phyloP scores from a whole-genome alignment of 2,113 vertebrate genomes.

The Benitochromis conjunctus region DNA sequence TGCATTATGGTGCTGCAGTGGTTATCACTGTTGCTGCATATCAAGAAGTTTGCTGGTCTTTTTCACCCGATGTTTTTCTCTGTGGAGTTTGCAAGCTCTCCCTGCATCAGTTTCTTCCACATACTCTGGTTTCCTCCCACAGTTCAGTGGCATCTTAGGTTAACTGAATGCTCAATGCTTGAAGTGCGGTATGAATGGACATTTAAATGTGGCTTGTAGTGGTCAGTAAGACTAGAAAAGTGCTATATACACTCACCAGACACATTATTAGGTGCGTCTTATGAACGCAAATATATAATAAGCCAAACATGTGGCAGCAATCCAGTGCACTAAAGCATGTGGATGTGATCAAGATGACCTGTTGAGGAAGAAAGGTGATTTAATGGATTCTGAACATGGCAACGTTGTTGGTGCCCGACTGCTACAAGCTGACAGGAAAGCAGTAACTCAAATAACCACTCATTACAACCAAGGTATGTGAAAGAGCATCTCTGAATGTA shows the following conservation, averaged over 20 bases:
- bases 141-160: not conserved
- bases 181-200: not conserved
- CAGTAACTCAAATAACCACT: not conserved
- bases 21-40: not conserved
- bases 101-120: accelerated
- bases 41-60: not conserved
- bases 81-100: not conserved
- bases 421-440: not conserved
- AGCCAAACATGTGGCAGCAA: not conserved
- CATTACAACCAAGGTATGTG: not conserved
- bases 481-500: not conserved
- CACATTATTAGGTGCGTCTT: not conserved
- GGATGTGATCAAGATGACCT: not conserved
- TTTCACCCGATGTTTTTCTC: not conserved
- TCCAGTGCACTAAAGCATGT: not conserved
- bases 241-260: not conserved
- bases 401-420: not conserved
- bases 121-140: not conserved
- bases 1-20: not conserved
- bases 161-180: not conserved
- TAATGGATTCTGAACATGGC: not conserved
- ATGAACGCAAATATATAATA: not conserved
- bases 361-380: not conserved
- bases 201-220: not conserved
- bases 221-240: not conserved